phyloP scores from a whole-genome alignment of 2,888 invertebrate species.

The Siphonodentalium dalli region DNA sequence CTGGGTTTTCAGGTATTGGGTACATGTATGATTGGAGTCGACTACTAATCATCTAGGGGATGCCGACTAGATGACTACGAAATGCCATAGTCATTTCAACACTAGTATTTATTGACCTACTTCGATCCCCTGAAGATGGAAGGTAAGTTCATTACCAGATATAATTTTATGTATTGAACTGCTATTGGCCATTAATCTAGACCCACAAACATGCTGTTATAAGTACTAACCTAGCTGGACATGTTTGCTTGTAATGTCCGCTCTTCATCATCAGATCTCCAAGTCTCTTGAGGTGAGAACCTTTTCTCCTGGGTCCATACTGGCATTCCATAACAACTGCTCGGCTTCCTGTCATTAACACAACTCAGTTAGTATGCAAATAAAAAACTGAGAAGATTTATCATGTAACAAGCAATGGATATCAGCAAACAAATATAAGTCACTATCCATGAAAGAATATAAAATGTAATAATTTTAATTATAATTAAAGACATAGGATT shows the following conservation, averaged over 20 bases:
- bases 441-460: not conserved
- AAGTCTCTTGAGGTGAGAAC: constrained; percentile 41
- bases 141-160: too few species aligned
- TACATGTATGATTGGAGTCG: too few species aligned
- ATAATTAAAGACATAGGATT: not conserved
- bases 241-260: constrained; percentile 57
- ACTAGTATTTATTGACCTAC: too few species aligned
- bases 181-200: too few species aligned
- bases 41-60: too few species aligned
- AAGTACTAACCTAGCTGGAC: constrained; percentile 60
- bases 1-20: too few species aligned
- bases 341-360: constrained; percentile 52
- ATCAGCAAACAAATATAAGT: not conserved
- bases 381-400: not conserved
- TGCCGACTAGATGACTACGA: too few species aligned
- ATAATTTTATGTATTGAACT: too few species aligned
- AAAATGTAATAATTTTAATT: not conserved
- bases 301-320: constrained; percentile 64
- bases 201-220: not conserved
- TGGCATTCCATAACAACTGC: constrained; percentile 66
- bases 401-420: not conserved
- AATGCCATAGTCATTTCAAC: too few species aligned
- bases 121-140: too few species aligned
- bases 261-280: constrained; percentile 22
- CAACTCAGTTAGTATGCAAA: not conserved